Conservation (phyloP, 2,113 vertebrate genomes). For the Carollia perspicillata region DNA sequence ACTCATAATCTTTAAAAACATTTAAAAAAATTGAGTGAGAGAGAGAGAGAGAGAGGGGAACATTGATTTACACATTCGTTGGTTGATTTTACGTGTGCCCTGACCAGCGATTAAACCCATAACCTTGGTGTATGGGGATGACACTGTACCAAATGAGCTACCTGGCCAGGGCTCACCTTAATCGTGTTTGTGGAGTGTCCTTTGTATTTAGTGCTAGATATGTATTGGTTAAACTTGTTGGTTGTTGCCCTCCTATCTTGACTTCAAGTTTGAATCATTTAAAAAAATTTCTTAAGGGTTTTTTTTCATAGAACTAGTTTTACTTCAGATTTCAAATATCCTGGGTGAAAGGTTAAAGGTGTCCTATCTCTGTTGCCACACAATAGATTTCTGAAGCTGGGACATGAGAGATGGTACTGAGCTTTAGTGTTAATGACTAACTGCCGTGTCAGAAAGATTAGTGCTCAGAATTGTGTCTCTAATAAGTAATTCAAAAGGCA, state of each 20-base stretch:
- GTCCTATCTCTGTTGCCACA: constrained; percentile 75
- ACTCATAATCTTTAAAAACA: background rate
- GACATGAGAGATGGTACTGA: constrained; percentile 55
- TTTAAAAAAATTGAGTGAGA: no score
- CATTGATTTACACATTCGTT: no score
- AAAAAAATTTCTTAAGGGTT: background rate
- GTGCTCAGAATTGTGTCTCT: constrained; percentile 37
- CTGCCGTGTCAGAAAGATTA: constrained; percentile 75
- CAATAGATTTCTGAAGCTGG: constrained; percentile 70
- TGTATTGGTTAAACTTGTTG: background rate
- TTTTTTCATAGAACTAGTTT: constrained; percentile 64
- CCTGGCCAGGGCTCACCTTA: background rate
- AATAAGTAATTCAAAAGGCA: background rate
- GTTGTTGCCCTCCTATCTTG: background rate
- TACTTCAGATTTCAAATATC: constrained; percentile 74
- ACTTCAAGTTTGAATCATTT: background rate
- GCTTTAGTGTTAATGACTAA: constrained; percentile 76
- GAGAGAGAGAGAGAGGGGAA: no score
- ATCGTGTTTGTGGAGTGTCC: background rate
- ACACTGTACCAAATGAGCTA: no score
- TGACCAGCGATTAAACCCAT: no score
- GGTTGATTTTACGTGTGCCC: no score
- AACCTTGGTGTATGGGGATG: no score
- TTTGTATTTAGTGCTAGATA: background rate
- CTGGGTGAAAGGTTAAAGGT: constrained; percentile 81